Evolutionary conservation across 2,888 invertebrate species (phyloP).

Genomic region (Ochlodes sylvanus): DNA sequence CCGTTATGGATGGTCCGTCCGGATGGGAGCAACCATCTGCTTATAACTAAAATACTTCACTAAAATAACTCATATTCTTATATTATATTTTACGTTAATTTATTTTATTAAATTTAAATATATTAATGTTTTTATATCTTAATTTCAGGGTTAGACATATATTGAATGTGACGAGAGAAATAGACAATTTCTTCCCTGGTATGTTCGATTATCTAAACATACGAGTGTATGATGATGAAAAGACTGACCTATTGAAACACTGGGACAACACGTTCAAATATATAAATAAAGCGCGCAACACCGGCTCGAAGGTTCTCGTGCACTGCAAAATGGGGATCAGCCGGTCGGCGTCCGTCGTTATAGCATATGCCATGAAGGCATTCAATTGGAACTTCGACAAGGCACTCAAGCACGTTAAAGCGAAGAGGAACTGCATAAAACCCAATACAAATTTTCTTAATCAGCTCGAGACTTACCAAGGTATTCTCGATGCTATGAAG

Average conservation of each 20-base stretch:
- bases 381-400: slow-evolving; percentile 96
- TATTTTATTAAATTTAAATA: too few species aligned
- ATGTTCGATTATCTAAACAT: slow-evolving; percentile 98
- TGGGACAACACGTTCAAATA: slow-evolving; percentile 99
- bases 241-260: slow-evolving; percentile 97
- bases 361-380: slow-evolving; percentile 99
- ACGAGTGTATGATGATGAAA: slow-evolving; percentile 98
- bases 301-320: slow-evolving; percentile 97
- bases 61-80: too few species aligned
- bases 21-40: too few species aligned
- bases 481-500: slow-evolving; percentile 98
- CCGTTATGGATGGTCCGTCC: too few species aligned
- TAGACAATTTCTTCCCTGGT: slow-evolving; percentile 99
- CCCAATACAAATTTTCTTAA: slow-evolving; percentile 97
- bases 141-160: slow-evolving; percentile 95
- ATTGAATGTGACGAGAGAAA: slow-evolving; percentile 98
- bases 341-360: slow-evolving; percentile 98
- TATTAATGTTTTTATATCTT: slow-evolving; percentile 50
- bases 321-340: slow-evolving; percentile 99
- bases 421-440: slow-evolving; percentile 96
- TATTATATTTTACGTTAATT: too few species aligned
- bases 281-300: slow-evolving; percentile 95
- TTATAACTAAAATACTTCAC: too few species aligned
- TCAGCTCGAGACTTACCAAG: slow-evolving; percentile 98
- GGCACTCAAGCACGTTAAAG: slow-evolving; percentile 95